Percentiles rank a stretch among this genome's conserved stretches.
phyloP scores from a whole-genome alignment of 2,113 vertebrate species.

The Ia io region DNA sequence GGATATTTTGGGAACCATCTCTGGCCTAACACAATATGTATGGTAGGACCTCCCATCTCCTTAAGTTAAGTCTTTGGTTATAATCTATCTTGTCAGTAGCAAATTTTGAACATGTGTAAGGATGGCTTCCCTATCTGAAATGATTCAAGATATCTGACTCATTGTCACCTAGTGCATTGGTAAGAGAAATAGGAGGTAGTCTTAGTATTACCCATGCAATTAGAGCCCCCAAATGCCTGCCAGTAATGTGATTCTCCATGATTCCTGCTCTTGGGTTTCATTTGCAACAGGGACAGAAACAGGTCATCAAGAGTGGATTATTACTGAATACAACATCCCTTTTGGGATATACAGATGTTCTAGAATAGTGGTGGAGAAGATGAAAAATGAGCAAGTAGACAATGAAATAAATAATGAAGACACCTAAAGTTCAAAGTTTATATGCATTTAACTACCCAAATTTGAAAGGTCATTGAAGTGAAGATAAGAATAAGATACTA shows the following conservation, averaged over 20 bases:
- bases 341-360: neutral
- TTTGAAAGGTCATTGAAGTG: neutral
- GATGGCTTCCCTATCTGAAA: neutral
- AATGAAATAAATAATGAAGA: neutral
- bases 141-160: neutral
- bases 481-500: neutral
- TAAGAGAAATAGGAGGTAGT: neutral
- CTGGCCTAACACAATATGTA: neutral
- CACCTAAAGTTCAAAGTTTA: neutral
- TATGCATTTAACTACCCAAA: neutral
- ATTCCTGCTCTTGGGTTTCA: neutral
- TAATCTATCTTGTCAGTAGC: neutral
- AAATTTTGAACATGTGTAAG: neutral
- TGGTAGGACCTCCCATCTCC: neutral
- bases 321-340: neutral
- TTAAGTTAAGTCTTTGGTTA: neutral
- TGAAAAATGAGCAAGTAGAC: neutral
- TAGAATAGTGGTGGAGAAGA: neutral
- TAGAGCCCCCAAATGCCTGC: neutral
- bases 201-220: neutral
- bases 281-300: neutral
- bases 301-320: neutral
- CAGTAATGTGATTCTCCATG: neutral
- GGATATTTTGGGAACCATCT: neutral
- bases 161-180: neutral